Base-by-base conservation (phyloP, 2,888 invertebrate species). In the Temnothorax unifasciatus region DNA sequence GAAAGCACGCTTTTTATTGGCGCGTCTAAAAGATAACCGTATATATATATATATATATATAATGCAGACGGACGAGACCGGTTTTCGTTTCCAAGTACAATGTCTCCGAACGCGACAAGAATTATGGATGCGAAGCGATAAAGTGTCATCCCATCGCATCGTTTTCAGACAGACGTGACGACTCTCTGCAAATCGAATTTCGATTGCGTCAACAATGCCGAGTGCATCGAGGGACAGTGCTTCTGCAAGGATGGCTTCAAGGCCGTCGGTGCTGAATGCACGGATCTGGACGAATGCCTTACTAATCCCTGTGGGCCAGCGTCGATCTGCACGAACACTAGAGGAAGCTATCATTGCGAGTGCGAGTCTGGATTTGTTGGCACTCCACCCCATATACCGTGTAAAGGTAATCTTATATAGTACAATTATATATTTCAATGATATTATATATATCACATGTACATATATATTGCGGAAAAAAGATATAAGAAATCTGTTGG, bases 161-260 rank as follows among this genome's bases (percentile, higher is more conserved):
- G 50, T 41, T 94, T 95, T 91, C 94, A 97, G 97, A 96, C 97
- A 85, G 98, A 98, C 92, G 98, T 98, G 2, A 97, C 97, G 89
- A 97, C 98, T 63, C 95, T 97, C 52, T 98, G 98, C 93, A 97
- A 97, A 95, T 97, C 97, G 0, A 98, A 98, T 94, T 98, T 98
- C 92, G 98, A 98, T 94, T 98, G 98, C 94, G 98, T 98, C 52
- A 98, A 98, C 95, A 98, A 98, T 93, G 98, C 98, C 0, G 98
- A 98, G 95, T 98, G 98, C 93, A 96, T 97, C 87, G 98, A 98
- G 93, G 97, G 96, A 87, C 98, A 98, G 95, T 98, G 98, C 94
- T 98, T 97, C 95, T 98, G 98, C 93, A 97, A 98, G 95, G 97
- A 97, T 90, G 98, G 98, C 25, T 98, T 98, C 93, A 96, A 97